Evolutionary conservation across 2,113 vertebrate genomes (phyloP), one percentile per base, ranked within the genome.

Genomic region (Oryzias melastigma): DNA sequence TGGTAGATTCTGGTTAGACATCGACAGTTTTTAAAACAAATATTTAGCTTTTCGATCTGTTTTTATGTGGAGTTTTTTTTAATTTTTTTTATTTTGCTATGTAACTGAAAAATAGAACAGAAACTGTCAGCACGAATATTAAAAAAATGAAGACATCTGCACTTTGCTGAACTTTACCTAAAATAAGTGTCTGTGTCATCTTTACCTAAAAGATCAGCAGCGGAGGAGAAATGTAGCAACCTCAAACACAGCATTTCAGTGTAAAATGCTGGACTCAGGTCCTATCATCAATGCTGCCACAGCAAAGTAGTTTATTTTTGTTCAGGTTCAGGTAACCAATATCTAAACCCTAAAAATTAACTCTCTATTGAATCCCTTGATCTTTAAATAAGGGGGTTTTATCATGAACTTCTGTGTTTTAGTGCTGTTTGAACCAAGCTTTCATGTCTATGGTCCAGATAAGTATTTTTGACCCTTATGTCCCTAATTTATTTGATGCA

Each of bases 1-100:
- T 69, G 50, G 60, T 52, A 49, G 10, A 27, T 49, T 73, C 51
- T 29, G 60, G 24, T 25, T 35, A 20, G 35, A 41, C 18, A 22
- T 29, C 3, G 42, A 43, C 20, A 46, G 8, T 29, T 27, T 25
- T 52, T n/a, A 52, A 52, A 7, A 14, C 27, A 25, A 10, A 14
- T 16, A 10, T 14, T 24, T 14, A n/a, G 15, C 14, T 52, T 52
- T 25, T 16, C 14, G 8, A 57, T 15, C 14, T 24, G 54, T 3
- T 43, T 27, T 27, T 27, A 27, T 7, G 6, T 27, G 25, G 14
- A 2, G 15, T 7, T 44, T 7, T 6, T 7, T 16, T 5, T 24
- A 22, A 5, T 51, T 52, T 25, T 15, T 44, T 44, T 4, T 44
- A 3, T 14, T 14, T 17, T 4, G 43, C 16, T 44, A 16, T 5